These are phyloP conservation scores for Zapornia atra DNA, from an alignment of 2,113 vertebrate species.

Conservation along the genomic window DNA sequence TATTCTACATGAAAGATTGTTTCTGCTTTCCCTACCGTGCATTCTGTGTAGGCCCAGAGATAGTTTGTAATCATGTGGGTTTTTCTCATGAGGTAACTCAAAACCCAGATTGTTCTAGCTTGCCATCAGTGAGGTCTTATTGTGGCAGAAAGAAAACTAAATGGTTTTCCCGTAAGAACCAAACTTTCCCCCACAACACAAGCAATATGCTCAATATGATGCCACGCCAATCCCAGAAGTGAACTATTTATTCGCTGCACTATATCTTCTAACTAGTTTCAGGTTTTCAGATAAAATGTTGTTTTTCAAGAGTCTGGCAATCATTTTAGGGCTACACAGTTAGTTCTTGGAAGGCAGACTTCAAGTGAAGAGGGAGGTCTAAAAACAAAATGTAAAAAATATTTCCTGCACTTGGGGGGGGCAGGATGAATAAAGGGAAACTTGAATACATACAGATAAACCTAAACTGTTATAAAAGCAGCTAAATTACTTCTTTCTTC, in stretches of 20 bases:
- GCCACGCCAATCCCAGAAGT: neutral
- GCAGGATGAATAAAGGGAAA: neutral
- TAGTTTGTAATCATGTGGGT: neutral
- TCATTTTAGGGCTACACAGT: neutral
- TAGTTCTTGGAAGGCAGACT: neutral
- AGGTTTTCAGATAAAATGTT: neutral
- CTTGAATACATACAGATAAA: neutral
- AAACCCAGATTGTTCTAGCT: neutral
- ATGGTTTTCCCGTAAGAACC: neutral
- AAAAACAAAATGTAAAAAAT: neutral
- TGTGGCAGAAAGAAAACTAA: neutral
- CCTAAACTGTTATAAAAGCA: neutral
- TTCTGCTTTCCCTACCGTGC: neutral
- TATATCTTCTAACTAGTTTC: neutral
- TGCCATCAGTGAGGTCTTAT: neutral
- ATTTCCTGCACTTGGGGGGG: neutral
- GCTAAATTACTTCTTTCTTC: neutral
- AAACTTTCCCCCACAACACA: neutral
- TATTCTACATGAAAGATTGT: neutral
- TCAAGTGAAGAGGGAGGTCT: neutral
- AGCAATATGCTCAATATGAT: neutral
- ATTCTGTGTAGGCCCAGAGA: neutral
- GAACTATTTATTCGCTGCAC: neutral
- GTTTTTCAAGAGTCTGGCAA: neutral
- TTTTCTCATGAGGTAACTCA: constrained; percentile 21